Percentiles rank a stretch among this genome's conserved stretches.
phyloP scores from a whole-genome alignment of 2,888 invertebrate genomes.

The Lysandra bellargus region DNA sequence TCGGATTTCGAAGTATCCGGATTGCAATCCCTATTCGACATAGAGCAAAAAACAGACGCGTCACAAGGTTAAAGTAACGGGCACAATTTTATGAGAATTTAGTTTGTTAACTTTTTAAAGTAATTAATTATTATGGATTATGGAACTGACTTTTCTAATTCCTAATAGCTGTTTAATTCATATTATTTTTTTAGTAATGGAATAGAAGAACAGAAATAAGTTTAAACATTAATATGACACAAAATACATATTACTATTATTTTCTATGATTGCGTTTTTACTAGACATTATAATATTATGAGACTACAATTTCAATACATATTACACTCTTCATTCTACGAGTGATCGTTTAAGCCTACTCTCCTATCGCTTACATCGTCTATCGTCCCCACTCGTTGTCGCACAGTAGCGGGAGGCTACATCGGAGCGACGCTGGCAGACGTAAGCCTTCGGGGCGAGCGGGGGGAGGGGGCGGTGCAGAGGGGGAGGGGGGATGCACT shows the following conservation, averaged over 20 bases:
- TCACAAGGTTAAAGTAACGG: slow-evolving; percentile 9
- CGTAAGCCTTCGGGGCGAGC: slow-evolving; percentile 60
- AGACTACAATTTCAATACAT: no score
- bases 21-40: slow-evolving; percentile 40
- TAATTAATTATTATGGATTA: no score
- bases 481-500: slow-evolving; percentile 37
- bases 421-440: slow-evolving; percentile 58
- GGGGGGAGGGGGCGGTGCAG: slow-evolving; percentile 40
- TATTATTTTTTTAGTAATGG: no score
- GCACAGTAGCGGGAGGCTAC: slow-evolving; percentile 65
- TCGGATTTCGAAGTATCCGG: no score
- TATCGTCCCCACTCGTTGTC: slow-evolving; percentile 48
- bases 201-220: no score
- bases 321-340: neutral
- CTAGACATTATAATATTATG: no score
- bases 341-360: neutral
- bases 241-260: no score
- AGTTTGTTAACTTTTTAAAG: neutral
- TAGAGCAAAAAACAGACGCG: slow-evolving; percentile 42
- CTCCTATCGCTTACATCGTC: neutral
- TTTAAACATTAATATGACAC: no score
- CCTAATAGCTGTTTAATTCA: neutral
- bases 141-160: no score
- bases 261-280: no score
- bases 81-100: neutral